Evolutionary conservation across 2,888 invertebrate genomes (phyloP).

Genomic region (Argyresthia goedartella): DNA sequence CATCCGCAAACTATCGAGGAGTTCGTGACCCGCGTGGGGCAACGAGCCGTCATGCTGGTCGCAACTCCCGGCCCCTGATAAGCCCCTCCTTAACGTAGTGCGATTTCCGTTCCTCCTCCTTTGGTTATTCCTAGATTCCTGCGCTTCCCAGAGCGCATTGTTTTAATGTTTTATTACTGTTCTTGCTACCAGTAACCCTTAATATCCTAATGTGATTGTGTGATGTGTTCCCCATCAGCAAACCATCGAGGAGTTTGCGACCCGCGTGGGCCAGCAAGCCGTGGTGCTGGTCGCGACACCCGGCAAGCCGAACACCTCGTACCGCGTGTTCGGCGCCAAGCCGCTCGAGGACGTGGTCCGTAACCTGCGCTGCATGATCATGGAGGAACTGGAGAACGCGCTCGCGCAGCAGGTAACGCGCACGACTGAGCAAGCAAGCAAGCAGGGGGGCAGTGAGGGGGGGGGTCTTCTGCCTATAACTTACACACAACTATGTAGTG

Average conservation of each 20-base stretch:
- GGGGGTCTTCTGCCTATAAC: too few relatives aligned
- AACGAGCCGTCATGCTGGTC: conserved; percentile 95
- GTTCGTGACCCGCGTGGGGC: conserved; percentile 96
- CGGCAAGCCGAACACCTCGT: conserved; percentile 95
- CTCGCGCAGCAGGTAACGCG: conserved; percentile 82
- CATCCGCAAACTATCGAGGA: conserved; percentile 92
- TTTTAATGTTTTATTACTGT: too few relatives aligned
- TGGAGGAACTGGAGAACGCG: conserved; percentile 95
- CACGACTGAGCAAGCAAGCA: too few relatives aligned
- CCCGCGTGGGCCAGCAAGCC: conserved; percentile 96
- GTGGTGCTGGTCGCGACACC: conserved; percentile 96
- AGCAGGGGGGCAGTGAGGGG: too few relatives aligned
- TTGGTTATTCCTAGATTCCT: too few relatives aligned
- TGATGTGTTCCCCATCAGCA: conserved; percentile 62
- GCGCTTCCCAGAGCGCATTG: too few relatives aligned
- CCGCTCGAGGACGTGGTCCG: conserved; percentile 96
- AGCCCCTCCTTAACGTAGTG: too few relatives aligned
- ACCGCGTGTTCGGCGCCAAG: conserved; percentile 97
- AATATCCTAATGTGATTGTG: too few relatives aligned
- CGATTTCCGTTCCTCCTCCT: too few relatives aligned
- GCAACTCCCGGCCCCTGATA: conserved; percentile 97
- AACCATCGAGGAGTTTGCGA: conserved; percentile 97
- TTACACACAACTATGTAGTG: too few relatives aligned
- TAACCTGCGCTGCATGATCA: conserved; percentile 89
- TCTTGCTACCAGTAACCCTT: too few relatives aligned